Evolutionary conservation across 2,113 vertebrate species (phyloP).

Genomic region (Upupa epops): DNA sequence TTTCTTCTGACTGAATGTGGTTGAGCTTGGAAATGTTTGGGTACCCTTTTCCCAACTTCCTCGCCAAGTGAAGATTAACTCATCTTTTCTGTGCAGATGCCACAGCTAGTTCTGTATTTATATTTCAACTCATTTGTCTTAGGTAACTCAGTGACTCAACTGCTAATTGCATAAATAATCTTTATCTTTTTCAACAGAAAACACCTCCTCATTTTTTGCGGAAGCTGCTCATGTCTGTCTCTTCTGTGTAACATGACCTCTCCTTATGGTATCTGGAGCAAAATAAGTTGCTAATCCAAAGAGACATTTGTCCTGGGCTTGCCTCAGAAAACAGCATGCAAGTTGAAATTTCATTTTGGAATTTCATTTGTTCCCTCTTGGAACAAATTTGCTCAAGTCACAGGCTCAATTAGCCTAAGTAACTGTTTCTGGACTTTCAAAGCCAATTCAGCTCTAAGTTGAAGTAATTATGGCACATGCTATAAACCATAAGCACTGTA

Average conservation of each 20-base stretch:
- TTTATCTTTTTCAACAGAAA: neutral
- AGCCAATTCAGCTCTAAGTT: conserved; percentile 47
- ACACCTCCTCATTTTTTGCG: neutral
- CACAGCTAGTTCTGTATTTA: neutral
- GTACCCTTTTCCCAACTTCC: neutral
- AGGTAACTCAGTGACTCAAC: neutral
- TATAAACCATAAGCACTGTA: conserved; percentile 49
- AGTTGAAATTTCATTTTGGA: conserved; percentile 29
- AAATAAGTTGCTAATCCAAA: neutral
- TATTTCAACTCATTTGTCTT: neutral
- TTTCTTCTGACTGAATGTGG: neutral
- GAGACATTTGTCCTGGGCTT: neutral
- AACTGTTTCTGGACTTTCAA: conserved; percentile 52
- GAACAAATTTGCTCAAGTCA: conserved; percentile 8
- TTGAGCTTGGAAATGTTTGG: neutral
- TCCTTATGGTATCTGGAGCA: neutral
- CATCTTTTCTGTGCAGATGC: neutral
- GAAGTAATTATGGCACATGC: conserved; percentile 43
- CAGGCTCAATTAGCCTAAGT: neutral
- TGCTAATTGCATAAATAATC: neutral
- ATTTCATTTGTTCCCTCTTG: conserved; percentile 20
- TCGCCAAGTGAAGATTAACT: neutral
- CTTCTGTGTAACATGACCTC: neutral
- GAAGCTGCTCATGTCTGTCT: neutral
- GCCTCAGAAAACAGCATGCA: neutral